Base-by-base conservation (phyloP, 1,140 invertebrate genomes). In the Rhizoglyphus robini region DNA sequence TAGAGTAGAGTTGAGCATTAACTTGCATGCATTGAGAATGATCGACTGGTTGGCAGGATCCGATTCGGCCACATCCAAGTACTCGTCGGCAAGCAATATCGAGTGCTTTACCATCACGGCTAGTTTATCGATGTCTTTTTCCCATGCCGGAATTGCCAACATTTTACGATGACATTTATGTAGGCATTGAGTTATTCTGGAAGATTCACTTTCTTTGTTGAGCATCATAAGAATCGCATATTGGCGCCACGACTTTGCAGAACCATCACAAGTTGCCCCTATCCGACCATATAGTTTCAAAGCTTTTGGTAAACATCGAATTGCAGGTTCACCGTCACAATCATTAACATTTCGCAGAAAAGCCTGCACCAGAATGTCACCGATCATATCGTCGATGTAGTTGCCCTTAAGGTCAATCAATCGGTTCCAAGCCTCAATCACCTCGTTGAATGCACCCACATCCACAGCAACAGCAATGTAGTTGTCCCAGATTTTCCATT, bases 401-500 rank as follows among this genome's bases (percentile, higher is more conserved):
- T 86, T 85, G 20, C 73, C 83, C 77, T 88, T 90, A 1, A 96
- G 74, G 72, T 96, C 90, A 18, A 94, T 75, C 29, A 84, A 75
- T 29, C 89, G 81, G 75, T 93, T 86, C 72, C 88, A 90, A 0
- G 89, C 85, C 65, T 82, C 80, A 57, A 97, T 84, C 0, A 87
- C 87, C 75, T 85, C 75, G 38, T 76, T 68, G 72, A 81, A 79
- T 51, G 76, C 74, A 11, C 76, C 78, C 72, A 77, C 32, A 72
- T 91, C 87, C 65, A 84, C 82, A 69, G 85, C 87, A 15, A 92
- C 86, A 4, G 87, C 75, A 76, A 93, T 81, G 25, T 90, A 82
- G 78, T 99, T 99, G 73, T 97, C 93, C 94, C 94, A 97, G 0
- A 98, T 82, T 80, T 89, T 87, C 91, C 93, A 96, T 75, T 90